Evolutionary conservation across 30 jellyfish, hydroid and myxozoan species (phyloP).

Genomic region (Aurelia sp.): DNA sequence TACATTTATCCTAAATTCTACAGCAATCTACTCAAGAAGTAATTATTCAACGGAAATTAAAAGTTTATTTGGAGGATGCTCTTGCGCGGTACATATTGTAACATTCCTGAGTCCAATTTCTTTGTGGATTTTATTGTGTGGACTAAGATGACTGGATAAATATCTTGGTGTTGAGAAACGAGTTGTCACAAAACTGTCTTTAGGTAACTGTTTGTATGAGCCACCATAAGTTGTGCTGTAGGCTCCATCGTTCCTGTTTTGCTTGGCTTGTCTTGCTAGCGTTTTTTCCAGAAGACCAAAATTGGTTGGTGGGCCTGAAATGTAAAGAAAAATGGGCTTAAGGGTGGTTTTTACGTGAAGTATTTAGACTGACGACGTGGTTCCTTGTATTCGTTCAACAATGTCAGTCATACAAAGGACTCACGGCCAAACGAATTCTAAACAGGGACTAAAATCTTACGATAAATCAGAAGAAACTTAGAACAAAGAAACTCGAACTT

Average conservation of each 20-base stretch:
- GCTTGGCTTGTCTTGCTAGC: conserved; percentile 34
- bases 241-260: conserved; percentile 3
- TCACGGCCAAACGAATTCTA: no score
- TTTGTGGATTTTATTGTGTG: conserved; percentile 72
- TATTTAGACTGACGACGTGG: no score
- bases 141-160: conserved; percentile 89
- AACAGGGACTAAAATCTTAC: no score
- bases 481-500: no score
- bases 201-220: conserved; percentile 64
- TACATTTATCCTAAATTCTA: no score
- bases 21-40: no score
- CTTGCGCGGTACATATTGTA: conserved; percentile 85
- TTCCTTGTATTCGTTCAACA: no score
- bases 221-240: conserved; percentile 78
- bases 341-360: no score
- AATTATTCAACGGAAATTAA: conserved; percentile 8
- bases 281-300: conserved; percentile 88
- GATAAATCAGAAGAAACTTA: no score
- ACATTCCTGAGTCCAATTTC: conserved; percentile 75
- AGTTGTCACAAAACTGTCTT: conserved; percentile 60
- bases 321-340: no score
- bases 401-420: no score
- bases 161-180: conserved; percentile 84
- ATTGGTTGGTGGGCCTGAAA: conserved; percentile 86
- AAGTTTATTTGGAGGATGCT: conserved; percentile 78